Conservation (phyloP, 2,888 invertebrate genomes). For the Agrochola litura region DNA sequence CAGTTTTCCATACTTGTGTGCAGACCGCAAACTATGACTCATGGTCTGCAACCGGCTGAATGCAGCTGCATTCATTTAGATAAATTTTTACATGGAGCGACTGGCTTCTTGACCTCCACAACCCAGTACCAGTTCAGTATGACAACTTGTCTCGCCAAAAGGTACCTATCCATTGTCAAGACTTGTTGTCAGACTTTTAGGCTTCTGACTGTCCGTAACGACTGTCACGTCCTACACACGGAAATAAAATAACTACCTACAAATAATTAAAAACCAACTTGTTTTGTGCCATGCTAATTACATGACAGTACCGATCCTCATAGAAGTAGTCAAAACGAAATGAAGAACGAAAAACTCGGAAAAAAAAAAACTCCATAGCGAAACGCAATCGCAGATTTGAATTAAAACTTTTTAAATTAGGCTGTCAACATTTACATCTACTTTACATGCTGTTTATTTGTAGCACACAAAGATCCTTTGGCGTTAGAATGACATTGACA, state of each 20-base stretch:
- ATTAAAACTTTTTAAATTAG: slow-evolving; percentile 35
- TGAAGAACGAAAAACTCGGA: slow-evolving; percentile 10
- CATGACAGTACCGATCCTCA: neutral
- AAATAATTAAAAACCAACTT: slow-evolving; percentile 3
- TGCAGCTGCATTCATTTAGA: too few species aligned
- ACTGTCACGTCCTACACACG: neutral
- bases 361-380: slow-evolving; percentile 2
- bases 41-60: too few species aligned
- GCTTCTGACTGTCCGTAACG: neutral
- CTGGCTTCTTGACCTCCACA: neutral
- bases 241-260: neutral
- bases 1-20: too few species aligned
- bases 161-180: neutral
- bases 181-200: neutral
- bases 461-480: neutral
- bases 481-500: neutral
- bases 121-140: neutral
- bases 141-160: neutral
- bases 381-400: slow-evolving; percentile 25
- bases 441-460: slow-evolving; percentile 1
- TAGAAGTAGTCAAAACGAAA: slow-evolving; percentile 32
- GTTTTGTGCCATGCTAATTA: slow-evolving; percentile 2
- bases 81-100: neutral
- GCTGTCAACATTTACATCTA: slow-evolving; percentile 19
- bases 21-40: too few species aligned